Percentiles rank a stretch among this genome's conserved stretches.
phyloP scores from a whole-genome alignment of 2,113 vertebrate species.

The Lasiurus cinereus region DNA sequence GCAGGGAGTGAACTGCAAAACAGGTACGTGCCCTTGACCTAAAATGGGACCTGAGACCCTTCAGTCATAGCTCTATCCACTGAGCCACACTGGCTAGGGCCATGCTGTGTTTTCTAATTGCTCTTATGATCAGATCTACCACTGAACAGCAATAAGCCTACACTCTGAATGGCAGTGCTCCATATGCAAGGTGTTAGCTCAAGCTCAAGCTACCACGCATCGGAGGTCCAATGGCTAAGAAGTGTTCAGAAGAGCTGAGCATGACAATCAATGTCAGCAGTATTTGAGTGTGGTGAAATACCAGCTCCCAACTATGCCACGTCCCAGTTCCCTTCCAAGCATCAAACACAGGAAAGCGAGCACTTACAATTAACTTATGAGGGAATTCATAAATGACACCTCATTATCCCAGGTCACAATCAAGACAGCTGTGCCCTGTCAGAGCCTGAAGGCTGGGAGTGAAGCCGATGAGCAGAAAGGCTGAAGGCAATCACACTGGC shows the following conservation, averaged over 20 bases:
- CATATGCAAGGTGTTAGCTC: neutral
- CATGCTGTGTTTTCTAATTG: neutral
- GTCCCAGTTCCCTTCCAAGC: constrained; percentile 1
- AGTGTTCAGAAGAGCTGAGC: neutral
- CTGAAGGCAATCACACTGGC: too few relatives aligned
- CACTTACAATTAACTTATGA: neutral
- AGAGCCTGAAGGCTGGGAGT: too few relatives aligned
- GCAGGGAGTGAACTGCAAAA: too few relatives aligned
- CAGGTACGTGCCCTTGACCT: too few relatives aligned
- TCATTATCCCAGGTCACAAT: constrained; percentile 57
- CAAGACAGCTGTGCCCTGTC: neutral
- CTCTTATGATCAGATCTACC: neutral
- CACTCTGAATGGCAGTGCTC: neutral
- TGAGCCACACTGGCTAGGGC: too few relatives aligned
- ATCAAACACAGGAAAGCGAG: constrained; percentile 21
- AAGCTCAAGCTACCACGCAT: neutral
- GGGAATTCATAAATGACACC: constrained; percentile 53
- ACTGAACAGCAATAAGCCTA: neutral
- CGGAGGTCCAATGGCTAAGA: neutral
- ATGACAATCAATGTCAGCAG: constrained; percentile 31
- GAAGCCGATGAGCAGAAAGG: too few relatives aligned
- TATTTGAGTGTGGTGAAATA: neutral
- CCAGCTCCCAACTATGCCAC: neutral
- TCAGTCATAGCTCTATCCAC: too few relatives aligned
- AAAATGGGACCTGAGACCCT: too few relatives aligned